Conservation (phyloP, 2,797 vertebrate genomes). For the Onychomys arenicola region DNA sequence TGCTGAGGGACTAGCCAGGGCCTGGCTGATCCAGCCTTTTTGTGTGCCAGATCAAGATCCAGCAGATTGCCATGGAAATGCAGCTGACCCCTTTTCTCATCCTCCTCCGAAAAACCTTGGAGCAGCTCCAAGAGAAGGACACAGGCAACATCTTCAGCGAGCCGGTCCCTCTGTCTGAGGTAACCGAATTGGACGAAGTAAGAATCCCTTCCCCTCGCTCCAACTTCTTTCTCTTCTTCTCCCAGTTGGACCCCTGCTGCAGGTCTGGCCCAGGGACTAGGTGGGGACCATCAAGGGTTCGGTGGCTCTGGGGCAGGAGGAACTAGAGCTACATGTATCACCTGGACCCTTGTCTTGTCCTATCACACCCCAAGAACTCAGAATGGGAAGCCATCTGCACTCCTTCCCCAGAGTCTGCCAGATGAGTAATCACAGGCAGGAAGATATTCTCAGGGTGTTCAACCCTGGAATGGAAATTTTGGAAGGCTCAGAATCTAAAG, state of each 20-base stretch:
- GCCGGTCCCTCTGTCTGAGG: constrained; percentile 98
- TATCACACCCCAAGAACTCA: constrained; percentile 60
- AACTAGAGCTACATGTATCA: constrained; percentile 56
- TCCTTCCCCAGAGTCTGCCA: constrained; percentile 72
- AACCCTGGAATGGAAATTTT: constrained; percentile 69
- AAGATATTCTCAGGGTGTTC: constrained; percentile 63
- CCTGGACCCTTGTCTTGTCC: constrained; percentile 72
- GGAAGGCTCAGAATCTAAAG: constrained; percentile 75
- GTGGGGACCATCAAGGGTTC: constrained; percentile 35
- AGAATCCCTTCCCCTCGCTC: constrained; percentile 89
- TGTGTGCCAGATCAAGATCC: constrained; percentile 96
- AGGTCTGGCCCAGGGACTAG: constrained; percentile 70
- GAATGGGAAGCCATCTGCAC: constrained; percentile 65
- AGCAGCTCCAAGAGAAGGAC: constrained; percentile 98
- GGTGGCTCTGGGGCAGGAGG: constrained; percentile 41
- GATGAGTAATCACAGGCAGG: constrained; percentile 71
- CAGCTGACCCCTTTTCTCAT: constrained; percentile 98
- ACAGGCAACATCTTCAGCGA: constrained; percentile 99
- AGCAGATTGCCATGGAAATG: constrained; percentile 98
- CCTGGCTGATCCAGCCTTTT: constrained; percentile 54
- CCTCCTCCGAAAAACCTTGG: constrained; percentile 96
- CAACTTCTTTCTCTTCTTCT: constrained; percentile 77
- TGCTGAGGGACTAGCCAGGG: not conserved
- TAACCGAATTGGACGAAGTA: constrained; percentile 94
- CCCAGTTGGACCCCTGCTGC: constrained; percentile 78